These are phyloP conservation scores for Siniperca knerii DNA, from an alignment of 2,113 vertebrate species.

Conservation along the genomic window DNA sequence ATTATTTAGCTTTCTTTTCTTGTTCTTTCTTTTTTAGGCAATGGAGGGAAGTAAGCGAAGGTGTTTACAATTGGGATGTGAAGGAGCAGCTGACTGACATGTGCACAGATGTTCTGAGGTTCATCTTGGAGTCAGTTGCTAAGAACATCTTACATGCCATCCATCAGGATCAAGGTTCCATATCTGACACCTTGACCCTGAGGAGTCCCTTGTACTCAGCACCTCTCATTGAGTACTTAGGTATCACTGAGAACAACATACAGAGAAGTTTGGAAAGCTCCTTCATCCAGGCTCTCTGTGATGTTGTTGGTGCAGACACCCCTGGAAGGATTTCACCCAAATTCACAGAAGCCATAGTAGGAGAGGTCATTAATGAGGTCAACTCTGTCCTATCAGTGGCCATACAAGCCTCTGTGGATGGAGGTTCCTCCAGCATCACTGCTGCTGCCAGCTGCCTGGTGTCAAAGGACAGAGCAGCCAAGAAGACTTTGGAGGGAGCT, in stretches of 20 bases:
- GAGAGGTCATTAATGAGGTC: background rate
- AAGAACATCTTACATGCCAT: background rate
- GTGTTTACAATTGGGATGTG: background rate
- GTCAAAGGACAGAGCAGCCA: background rate
- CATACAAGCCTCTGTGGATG: background rate
- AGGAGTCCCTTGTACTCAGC: background rate
- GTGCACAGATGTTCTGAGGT: background rate
- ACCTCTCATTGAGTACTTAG: background rate
- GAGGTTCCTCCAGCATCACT: background rate
- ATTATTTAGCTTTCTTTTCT: background rate
- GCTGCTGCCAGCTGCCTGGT: background rate
- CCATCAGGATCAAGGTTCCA: no score
- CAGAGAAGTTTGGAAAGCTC: background rate
- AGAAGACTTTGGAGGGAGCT: background rate
- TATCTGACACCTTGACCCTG: background rate
- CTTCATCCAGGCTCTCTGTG: background rate
- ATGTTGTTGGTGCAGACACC: background rate
- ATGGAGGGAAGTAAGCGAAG: background rate
- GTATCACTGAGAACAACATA: background rate
- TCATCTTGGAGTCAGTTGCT: background rate
- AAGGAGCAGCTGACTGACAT: background rate
- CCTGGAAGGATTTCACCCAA: background rate
- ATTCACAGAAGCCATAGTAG: background rate
- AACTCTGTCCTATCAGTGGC: background rate
- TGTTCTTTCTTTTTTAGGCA: background rate